Percentiles rank a stretch among this genome's conserved stretches.
These are phyloP conservation scores for Dynastes tityus DNA, from an alignment of 2,888 invertebrate species.

Conservation along the genomic window DNA sequence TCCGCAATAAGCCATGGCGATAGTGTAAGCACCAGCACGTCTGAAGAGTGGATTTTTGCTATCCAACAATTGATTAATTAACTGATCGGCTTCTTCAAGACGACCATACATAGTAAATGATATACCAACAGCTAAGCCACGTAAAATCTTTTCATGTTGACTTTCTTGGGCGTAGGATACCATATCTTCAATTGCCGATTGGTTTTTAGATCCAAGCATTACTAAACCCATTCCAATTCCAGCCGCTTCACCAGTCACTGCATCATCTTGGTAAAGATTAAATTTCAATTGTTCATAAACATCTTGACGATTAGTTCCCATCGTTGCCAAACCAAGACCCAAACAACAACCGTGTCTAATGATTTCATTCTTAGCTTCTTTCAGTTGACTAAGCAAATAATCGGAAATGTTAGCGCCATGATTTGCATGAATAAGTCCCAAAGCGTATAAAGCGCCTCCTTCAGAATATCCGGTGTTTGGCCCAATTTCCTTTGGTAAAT, in stretches of 20 bases:
- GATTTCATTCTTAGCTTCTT: slow-evolving; percentile 93
- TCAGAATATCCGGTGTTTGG: slow-evolving; percentile 92
- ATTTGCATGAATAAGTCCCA: slow-evolving; percentile 96
- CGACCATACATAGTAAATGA: slow-evolving; percentile 94
- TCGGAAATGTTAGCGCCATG: slow-evolving; percentile 94
- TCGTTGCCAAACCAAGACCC: slow-evolving; percentile 95
- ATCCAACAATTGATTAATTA: slow-evolving; percentile 86
- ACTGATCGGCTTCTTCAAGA: slow-evolving; percentile 92
- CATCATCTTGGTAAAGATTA: slow-evolving; percentile 96
- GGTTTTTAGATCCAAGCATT: slow-evolving; percentile 93
- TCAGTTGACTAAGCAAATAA: slow-evolving; percentile 91
- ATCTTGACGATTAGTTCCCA: slow-evolving; percentile 94
- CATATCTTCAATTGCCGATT: slow-evolving; percentile 90
- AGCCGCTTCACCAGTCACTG: slow-evolving; percentile 96
- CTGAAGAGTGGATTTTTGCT: slow-evolving; percentile 94
- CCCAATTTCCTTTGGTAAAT: slow-evolving; percentile 93
- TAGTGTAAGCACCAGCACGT: slow-evolving; percentile 94
- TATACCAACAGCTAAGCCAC: slow-evolving; percentile 96
- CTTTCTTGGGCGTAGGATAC: slow-evolving; percentile 88
- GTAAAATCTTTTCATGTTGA: slow-evolving; percentile 96
- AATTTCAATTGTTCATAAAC: slow-evolving; percentile 95
- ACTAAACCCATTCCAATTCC: slow-evolving; percentile 98
- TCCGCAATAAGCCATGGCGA: slow-evolving; percentile 96
- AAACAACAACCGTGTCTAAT: slow-evolving; percentile 96
- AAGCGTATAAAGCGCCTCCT: slow-evolving; percentile 92